A percentile compares a stretch with the other conserved stretches of the same genome.
These are phyloP conservation scores for Solea solea DNA, from an alignment of 2,113 vertebrate genomes.

Conservation along the genomic window DNA sequence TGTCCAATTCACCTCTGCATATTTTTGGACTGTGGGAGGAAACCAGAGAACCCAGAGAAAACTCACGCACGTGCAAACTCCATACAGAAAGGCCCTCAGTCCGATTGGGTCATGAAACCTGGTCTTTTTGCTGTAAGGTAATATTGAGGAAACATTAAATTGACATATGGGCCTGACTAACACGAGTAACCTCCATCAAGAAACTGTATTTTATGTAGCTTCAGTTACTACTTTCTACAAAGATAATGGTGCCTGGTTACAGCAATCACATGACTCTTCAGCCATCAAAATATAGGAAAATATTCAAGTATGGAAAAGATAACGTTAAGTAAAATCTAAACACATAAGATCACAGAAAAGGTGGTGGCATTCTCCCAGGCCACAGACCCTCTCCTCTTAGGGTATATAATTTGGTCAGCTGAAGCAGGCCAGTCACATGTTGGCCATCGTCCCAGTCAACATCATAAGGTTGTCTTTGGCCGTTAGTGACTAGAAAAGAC, in stretches of 20 bases:
- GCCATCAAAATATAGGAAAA: background rate
- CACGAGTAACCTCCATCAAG: no score
- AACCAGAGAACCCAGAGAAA: no score
- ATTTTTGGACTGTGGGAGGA: no score
- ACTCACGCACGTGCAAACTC: no score
- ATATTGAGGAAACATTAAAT: no score
- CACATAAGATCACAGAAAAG: slow-evolving; percentile 13
- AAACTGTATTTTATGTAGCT: background rate
- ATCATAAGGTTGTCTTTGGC: slow-evolving; percentile 78
- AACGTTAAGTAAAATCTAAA: background rate
- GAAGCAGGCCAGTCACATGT: slow-evolving; percentile 55
- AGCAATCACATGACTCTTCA: background rate
- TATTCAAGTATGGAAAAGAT: background rate
- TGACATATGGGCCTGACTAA: no score
- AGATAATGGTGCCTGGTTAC: background rate
- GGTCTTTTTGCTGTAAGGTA: no score
- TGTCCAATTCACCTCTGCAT: no score
- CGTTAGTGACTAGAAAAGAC: slow-evolving; percentile 70
- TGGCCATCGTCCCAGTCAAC: slow-evolving; percentile 72
- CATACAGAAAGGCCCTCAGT: no score
- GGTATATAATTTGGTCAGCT: slow-evolving; percentile 51
- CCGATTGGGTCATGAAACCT: no score
- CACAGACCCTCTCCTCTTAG: slow-evolving; percentile 41
- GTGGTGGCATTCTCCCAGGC: slow-evolving; percentile 11
- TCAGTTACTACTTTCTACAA: background rate